phyloP scores from a whole-genome alignment of 2,888 invertebrate species.

The Zaprionus obscuricornis region DNA sequence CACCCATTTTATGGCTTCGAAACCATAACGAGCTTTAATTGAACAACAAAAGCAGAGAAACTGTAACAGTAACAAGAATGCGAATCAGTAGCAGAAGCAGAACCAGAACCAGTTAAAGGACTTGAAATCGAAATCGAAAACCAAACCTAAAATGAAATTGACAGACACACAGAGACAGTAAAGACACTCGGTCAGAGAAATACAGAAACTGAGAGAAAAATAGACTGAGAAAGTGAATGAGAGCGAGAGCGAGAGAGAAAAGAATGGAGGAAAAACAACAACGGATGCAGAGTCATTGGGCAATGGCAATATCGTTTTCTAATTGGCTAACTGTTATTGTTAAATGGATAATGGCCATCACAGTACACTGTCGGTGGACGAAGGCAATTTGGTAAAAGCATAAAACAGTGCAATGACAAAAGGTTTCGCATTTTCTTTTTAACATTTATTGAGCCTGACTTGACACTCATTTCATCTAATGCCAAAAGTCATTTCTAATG shows the following conservation, averaged over 20 bases:
- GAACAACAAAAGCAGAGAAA: constrained; percentile 46
- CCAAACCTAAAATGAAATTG: not conserved
- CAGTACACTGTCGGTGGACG: constrained; percentile 25
- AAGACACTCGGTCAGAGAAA: too few species aligned
- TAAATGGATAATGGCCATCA: constrained; percentile 58
- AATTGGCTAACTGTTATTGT: constrained; percentile 72
- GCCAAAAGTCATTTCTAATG: constrained; percentile 44
- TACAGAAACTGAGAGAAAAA: too few species aligned
- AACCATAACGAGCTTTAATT: constrained; percentile 68
- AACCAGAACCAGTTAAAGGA: not conserved
- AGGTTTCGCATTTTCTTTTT: not conserved
- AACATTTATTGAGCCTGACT: constrained; percentile 35
- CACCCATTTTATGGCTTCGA: constrained; percentile 67
- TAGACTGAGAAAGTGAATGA: too few species aligned
- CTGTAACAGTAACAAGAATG: constrained; percentile 3
- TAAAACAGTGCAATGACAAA: constrained; percentile 35
- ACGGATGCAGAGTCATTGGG: constrained; percentile 34
- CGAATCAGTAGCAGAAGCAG: constrained; percentile 7
- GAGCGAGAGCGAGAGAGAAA: constrained; percentile 1
- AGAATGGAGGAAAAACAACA: not conserved
- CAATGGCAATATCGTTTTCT: constrained; percentile 52
- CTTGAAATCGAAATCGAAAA: not conserved
- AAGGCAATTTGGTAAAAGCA: constrained; percentile 26
- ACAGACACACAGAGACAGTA: not conserved
- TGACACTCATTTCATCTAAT: constrained; percentile 39